Evolutionary conservation across 1,140 invertebrate species (phyloP).

Genomic region (Ips typographus): DNA sequence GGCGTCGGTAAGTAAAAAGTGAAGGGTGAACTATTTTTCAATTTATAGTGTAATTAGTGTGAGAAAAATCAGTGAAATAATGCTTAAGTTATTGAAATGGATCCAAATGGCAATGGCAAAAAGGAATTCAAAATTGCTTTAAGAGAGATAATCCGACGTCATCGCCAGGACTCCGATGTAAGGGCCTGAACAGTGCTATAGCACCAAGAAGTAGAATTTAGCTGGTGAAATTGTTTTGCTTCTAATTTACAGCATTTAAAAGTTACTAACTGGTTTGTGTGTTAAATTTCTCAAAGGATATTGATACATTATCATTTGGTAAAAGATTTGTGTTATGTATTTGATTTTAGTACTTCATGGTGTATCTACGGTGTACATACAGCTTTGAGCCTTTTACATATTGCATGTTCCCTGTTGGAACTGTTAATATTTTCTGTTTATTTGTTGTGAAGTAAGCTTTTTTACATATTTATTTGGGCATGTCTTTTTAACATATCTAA

Average conservation of each 20-base stretch:
- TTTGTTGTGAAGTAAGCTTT: too few relatives aligned
- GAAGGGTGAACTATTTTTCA: too few relatives aligned
- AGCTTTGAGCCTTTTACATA: too few relatives aligned
- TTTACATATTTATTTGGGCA: too few relatives aligned
- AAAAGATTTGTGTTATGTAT: too few relatives aligned
- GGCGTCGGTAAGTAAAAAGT: too few relatives aligned
- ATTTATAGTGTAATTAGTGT: neutral
- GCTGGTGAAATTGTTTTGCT: neutral
- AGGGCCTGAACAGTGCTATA: conserved; percentile 38
- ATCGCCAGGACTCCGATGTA: conserved; percentile 60
- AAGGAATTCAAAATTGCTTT: conserved; percentile 50
- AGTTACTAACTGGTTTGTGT: conserved; percentile 1
- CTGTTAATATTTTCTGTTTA: too few relatives aligned
- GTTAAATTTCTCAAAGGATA: neutral
- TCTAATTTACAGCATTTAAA: neutral
- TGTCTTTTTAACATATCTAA: too few relatives aligned
- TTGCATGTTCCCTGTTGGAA: too few relatives aligned
- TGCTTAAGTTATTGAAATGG: conserved; percentile 48
- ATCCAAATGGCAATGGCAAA: conserved; percentile 57
- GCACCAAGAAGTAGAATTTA: conserved; percentile 2
- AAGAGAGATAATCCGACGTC: conserved; percentile 55
- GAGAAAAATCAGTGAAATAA: conserved; percentile 27
- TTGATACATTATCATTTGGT: too few relatives aligned
- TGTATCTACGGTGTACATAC: neutral
- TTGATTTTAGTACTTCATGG: neutral